A percentile compares a stretch with the other conserved stretches of the same genome.
phyloP scores from a whole-genome alignment of 2,797 vertebrate genomes.

The Furcifer pardalis region DNA sequence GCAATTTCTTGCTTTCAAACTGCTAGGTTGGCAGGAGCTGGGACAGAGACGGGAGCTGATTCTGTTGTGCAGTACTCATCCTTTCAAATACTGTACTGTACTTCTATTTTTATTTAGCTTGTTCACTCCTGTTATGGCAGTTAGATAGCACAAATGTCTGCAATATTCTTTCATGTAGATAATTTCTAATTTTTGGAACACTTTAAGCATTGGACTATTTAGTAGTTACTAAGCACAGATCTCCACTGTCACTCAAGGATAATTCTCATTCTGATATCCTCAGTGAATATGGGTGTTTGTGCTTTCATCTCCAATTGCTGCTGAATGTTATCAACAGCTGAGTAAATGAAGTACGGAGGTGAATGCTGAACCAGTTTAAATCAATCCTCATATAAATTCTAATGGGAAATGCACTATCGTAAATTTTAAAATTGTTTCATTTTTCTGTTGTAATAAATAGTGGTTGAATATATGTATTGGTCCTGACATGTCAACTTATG shows the following conservation, averaged over 20 bases:
- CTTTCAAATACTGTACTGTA: conserved; percentile 5
- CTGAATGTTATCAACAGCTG: conserved; percentile 50
- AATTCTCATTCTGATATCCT: conserved; percentile 60
- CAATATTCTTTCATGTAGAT: conserved; percentile 13
- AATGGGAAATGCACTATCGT: conserved; percentile 33
- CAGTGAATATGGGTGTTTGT: conserved; percentile 50
- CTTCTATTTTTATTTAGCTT: not conserved
- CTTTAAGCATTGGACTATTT: conserved; percentile 47
- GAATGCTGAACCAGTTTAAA: conserved; percentile 48
- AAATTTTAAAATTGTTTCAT: conserved; percentile 49
- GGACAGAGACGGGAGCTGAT: too few species aligned
- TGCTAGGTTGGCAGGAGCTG: too few species aligned
- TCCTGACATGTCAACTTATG: conserved; percentile 19
- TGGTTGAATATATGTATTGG: conserved; percentile 35
- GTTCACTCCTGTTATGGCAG: not conserved
- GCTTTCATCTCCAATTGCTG: conserved; percentile 40
- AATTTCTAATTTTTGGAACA: not conserved
- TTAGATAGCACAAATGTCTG: not conserved
- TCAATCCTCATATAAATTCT: conserved; percentile 53
- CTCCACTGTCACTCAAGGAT: conserved; percentile 55
- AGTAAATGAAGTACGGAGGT: conserved; percentile 54
- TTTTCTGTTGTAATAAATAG: conserved; percentile 42
- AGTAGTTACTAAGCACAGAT: conserved; percentile 35
- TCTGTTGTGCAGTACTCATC: too few species aligned
- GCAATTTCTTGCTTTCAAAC: too few species aligned